phyloP scores from a whole-genome alignment of 2,113 vertebrate species.

The Nerophis ophidion region DNA sequence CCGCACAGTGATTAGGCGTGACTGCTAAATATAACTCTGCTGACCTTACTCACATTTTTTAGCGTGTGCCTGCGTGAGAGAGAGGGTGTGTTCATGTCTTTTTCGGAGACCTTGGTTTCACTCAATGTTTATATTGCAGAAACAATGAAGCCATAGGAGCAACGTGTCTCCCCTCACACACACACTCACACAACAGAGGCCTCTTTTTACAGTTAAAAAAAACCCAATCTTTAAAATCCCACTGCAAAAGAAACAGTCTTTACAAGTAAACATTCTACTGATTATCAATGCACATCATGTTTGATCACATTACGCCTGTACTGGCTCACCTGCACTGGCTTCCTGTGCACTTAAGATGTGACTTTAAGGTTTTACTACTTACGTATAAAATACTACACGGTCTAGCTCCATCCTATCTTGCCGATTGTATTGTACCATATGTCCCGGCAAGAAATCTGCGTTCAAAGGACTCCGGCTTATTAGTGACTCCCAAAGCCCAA shows the following conservation, averaged over 20 bases:
- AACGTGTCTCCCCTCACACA: neutral
- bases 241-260: neutral
- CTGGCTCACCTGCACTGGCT: too few species aligned
- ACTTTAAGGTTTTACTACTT: too few species aligned
- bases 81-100: constrained; percentile 55
- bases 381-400: too few species aligned
- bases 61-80: constrained; percentile 37
- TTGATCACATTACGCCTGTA: too few species aligned
- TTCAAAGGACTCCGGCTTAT: too few species aligned
- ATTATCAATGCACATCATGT: neutral
- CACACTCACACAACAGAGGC: neutral
- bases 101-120: constrained; percentile 67
- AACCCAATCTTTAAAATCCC: neutral
- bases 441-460: too few species aligned
- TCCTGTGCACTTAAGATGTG: too few species aligned
- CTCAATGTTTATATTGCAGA: constrained; percentile 66
- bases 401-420: too few species aligned
- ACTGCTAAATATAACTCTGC: constrained; percentile 65
- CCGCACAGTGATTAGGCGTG: constrained; percentile 35
- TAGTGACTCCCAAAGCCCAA: too few species aligned
- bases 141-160: constrained; percentile 65
- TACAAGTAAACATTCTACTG: neutral
- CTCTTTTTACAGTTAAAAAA: neutral
- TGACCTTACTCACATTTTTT: constrained; percentile 46
- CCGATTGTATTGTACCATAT: too few species aligned